Conservation (phyloP, 2,797 vertebrate species). For the Alosa sapidissima region DNA sequence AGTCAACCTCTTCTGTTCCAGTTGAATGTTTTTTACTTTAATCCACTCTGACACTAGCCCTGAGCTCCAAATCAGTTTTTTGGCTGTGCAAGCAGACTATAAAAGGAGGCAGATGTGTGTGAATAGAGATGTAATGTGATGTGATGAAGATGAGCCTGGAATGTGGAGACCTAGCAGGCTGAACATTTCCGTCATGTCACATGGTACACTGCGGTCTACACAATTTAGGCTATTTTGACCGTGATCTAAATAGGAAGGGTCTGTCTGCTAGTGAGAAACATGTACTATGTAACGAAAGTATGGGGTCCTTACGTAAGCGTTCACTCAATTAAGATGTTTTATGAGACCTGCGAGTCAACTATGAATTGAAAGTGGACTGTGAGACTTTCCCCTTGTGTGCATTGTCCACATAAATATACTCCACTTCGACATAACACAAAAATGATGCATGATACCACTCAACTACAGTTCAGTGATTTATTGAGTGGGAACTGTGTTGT, state of each 20-base stretch:
- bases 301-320: too few relatives aligned
- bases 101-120: neutral
- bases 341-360: too few relatives aligned
- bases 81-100: neutral
- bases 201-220: neutral
- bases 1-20: neutral
- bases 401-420: neutral
- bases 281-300: too few relatives aligned
- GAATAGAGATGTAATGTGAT: neutral
- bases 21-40: neutral
- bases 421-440: neutral
- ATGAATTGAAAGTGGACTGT: neutral
- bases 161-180: too few relatives aligned
- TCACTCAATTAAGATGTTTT: too few relatives aligned
- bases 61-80: neutral
- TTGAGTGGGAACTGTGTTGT: neutral
- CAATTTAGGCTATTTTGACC: neutral
- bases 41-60: neutral
- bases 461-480: neutral
- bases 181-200: too few relatives aligned
- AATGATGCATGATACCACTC: neutral
- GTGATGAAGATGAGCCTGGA: neutral
- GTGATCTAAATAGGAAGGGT: too few relatives aligned
- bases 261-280: too few relatives aligned
- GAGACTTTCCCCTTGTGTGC: too few relatives aligned